Base-by-base conservation (phyloP, 2,888 invertebrate species). In the Lithosia quadra region DNA sequence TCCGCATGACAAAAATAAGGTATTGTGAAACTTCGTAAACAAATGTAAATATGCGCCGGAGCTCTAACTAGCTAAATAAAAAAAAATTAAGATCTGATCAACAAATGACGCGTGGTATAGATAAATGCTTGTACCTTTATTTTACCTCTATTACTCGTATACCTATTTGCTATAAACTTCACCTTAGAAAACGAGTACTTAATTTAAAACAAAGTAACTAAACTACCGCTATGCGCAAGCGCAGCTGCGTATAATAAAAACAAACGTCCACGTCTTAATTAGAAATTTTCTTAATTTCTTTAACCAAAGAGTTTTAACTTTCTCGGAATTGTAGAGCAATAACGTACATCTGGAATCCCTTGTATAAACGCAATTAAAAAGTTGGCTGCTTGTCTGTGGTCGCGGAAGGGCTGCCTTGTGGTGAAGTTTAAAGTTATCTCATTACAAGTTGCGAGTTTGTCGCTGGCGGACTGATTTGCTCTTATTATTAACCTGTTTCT, bases 331-430 rank as follows among this genome's bases (percentile, higher is more conserved):
- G 63, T 73, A 28, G 63, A 71, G 72, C 60, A 71, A 80, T 80
- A 76, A 74, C 64, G 63, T 74, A 78, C 79, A 79, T 72, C 77
- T 81, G 73, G 71, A 61, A 57, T 68, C 57, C 62, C 49, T 70
- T 43, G 39, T 49, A 67, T 66, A 67, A 76, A 69, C 69, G 76
- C 78, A 81, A 85, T 84, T 85, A 84, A 84, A 83, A 83, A 84
- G 75, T 75, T 78, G 65, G 61, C 22, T 71, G 61, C 63, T 74
- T 78, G 65, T 66, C 49, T 73, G 67, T 66, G 63, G 74, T 43
- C 67, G 65, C 65, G 60, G 71, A 79, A 78, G 69, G 75, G 73
- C 67, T 67, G 74, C 67, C 67, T 75, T 68, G 71, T 66, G 62
- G 69, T 63, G 60, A 74, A 76, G 64, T 76, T 67, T 71, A 58